Percentiles rank a stretch among this genome's conserved stretches.
Conservation (phyloP, 2,113 vertebrate species). For the Nanorana parkeri region DNA sequence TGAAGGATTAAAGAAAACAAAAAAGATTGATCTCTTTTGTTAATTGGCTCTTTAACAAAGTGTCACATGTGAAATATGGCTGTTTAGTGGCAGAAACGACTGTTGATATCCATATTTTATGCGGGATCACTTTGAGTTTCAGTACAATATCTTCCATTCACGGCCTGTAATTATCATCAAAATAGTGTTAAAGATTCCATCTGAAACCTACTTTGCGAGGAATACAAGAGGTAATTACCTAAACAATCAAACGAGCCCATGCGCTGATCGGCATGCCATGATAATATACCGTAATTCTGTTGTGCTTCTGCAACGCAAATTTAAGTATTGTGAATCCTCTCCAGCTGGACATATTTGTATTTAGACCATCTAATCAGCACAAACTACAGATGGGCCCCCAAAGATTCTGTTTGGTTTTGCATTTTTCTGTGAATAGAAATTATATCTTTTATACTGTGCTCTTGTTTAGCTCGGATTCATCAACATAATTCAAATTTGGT, state of each 20-base stretch:
- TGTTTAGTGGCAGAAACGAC: background rate
- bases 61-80: constrained; percentile 17
- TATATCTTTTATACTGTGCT: constrained; percentile 49
- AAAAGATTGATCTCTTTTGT: constrained; percentile 5
- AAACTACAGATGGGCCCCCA: constrained; percentile 53
- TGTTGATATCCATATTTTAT: constrained; percentile 41
- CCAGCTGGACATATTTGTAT: constrained; percentile 55
- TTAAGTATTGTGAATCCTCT: constrained; percentile 45
- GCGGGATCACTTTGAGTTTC: constrained; percentile 26
- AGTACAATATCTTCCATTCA: constrained; percentile 23
- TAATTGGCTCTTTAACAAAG: constrained; percentile 31
- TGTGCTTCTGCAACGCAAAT: constrained; percentile 33
- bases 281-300: constrained; percentile 32
- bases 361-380: constrained; percentile 52
- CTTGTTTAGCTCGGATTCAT: constrained; percentile 45
- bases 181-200: constrained; percentile 37
- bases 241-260: constrained; percentile 49
- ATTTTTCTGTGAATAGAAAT: constrained; percentile 54
- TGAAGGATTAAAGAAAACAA: constrained; percentile 2
- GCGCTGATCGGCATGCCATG: constrained; percentile 24
- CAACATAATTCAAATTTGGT: constrained; percentile 47
- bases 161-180: constrained; percentile 50
- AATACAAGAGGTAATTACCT: constrained; percentile 51
- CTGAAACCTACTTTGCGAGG: constrained; percentile 15
- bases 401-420: constrained; percentile 56